Evolutionary conservation across 2,888 invertebrate genomes (phyloP), one percentile per base, ranked within the genome.

Genomic region (Timema podura): DNA sequence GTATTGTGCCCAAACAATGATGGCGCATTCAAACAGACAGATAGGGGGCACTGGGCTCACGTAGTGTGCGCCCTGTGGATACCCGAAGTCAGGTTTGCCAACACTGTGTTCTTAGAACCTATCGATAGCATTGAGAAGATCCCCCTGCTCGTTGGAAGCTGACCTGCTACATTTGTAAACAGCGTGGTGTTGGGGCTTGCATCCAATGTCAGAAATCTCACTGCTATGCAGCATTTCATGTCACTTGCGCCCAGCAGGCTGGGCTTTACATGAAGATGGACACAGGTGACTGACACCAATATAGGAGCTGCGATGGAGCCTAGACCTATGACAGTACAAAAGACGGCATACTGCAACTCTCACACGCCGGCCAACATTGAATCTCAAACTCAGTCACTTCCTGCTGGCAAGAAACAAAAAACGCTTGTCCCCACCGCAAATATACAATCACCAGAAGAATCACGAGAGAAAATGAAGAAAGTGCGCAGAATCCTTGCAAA

Each of bases 61-160:
- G 98, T 99, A 3, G 95, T 98, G 0, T 99, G 99, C 81, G 98
- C 98, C 0, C 85, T 99, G 1, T 99, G 99, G 98, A 96, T 99
- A 77, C 99, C 98, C 2, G 99, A 99, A 87, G 98, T 93, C 65
- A 87, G 95, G 75, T 99, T 99, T 81, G 98, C 98, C 0, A 99
- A 99, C 80, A 97, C 97, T 0, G 98, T 87, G 11, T 98, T 98
- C 79, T 84, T 98, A 75, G 99, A 99, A 81, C 99, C 99, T 0
- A 95, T 99, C 74, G 97, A 98, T 83, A 96, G 97, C 54, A 94
- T 98, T 76, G 94, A 95, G 79, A 94, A 92, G 78, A 98, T 99
- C 97, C 98, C 3, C 87, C 94, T 9, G 97, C 98, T 0, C 87
- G 99, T 0, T 97, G 97, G 95, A 93, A 93, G 78, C 86, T 99